Conservation (phyloP, 2,888 invertebrate species). For the Myopa tessellatipennis region DNA sequence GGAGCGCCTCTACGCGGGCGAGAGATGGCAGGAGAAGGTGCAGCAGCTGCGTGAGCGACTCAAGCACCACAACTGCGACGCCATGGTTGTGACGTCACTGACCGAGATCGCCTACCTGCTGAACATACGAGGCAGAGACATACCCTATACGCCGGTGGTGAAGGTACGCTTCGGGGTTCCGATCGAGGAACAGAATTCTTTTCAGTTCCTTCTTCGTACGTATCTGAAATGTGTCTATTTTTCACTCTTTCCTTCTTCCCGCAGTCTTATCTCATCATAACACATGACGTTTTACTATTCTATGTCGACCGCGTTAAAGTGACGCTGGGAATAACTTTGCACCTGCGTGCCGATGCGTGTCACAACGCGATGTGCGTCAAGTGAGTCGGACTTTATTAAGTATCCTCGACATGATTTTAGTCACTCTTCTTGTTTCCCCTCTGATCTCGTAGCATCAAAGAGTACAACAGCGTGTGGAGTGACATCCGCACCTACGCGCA, state of each 20-base stretch:
- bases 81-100: slow-evolving; percentile 85
- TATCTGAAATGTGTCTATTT: neutral
- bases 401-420: neutral
- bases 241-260: slow-evolving; percentile 63
- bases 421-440: neutral
- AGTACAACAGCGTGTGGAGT: slow-evolving; percentile 77
- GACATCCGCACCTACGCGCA: slow-evolving; percentile 77
- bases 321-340: slow-evolving; percentile 70
- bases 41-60: slow-evolving; percentile 75
- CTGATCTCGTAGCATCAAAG: slow-evolving; percentile 71
- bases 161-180: slow-evolving; percentile 69
- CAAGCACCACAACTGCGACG: slow-evolving; percentile 74
- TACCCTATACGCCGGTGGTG: slow-evolving; percentile 83
- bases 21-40: slow-evolving; percentile 81
- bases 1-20: slow-evolving; percentile 73
- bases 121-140: slow-evolving; percentile 88
- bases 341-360: slow-evolving; percentile 72
- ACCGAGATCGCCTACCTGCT: slow-evolving; percentile 91
- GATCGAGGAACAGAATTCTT: neutral
- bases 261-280: slow-evolving; percentile 79
- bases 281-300: slow-evolving; percentile 74
- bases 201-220: neutral
- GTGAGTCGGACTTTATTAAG: slow-evolving; percentile 67
- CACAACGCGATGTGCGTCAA: slow-evolving; percentile 73
- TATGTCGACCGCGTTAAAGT: slow-evolving; percentile 79